These are phyloP conservation scores for Neocrepidodera transversa DNA, from an alignment of 2,888 invertebrate genomes.

Conservation along the genomic window DNA sequence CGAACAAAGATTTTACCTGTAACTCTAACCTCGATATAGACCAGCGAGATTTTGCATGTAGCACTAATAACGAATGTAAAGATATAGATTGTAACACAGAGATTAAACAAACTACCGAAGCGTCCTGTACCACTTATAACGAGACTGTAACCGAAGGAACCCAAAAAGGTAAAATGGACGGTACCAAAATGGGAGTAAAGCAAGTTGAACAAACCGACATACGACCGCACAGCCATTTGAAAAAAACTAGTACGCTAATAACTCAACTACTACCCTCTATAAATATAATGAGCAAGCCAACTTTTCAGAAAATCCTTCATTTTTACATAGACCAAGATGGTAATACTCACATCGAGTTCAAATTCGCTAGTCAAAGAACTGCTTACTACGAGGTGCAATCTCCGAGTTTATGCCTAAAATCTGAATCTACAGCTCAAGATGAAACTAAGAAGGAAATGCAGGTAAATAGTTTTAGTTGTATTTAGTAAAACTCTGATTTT, in stretches of 20 bases:
- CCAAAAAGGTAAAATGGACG: slow-evolving; percentile 1
- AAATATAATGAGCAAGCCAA: slow-evolving; percentile 63
- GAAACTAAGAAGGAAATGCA: no score
- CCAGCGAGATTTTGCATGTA: neutral
- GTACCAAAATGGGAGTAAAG: neutral
- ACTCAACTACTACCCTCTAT: slow-evolving; percentile 52
- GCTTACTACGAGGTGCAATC: slow-evolving; percentile 12
- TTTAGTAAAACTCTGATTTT: no score
- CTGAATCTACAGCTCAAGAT: no score
- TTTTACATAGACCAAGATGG: slow-evolving; percentile 61
- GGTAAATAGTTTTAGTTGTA: no score
- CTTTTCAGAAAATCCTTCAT: slow-evolving; percentile 63
- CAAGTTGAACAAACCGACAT: neutral
- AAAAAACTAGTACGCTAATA: slow-evolving; percentile 15
- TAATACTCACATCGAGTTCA: slow-evolving; percentile 17
- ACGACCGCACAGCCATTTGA: slow-evolving; percentile 1
- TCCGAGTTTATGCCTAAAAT: no score
- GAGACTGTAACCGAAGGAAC: neutral
- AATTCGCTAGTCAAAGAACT: slow-evolving; percentile 8
- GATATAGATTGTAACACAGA: neutral
- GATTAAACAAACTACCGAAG: neutral
- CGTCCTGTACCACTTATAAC: neutral
- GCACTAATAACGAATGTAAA: neutral
- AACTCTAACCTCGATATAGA: no score
- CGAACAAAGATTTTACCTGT: no score